Percentiles rank a stretch among this genome's conserved stretches.
phyloP scores from a whole-genome alignment of 1,140 invertebrate species.

The Conus ventricosus region DNA sequence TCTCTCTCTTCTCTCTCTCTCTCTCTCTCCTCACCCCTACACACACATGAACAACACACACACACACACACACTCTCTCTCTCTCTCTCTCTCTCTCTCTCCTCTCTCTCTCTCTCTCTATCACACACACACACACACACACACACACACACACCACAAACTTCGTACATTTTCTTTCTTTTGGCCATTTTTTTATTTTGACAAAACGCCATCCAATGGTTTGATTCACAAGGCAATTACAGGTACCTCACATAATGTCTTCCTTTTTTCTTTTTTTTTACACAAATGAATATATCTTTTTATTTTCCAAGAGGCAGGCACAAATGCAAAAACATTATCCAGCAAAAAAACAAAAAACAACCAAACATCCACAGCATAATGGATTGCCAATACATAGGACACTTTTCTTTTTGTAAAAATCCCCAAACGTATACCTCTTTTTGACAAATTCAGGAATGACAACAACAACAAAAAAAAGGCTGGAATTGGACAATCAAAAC shows the following conservation, averaged over 20 bases:
- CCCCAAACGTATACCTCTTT: no score
- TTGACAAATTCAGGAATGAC: no score
- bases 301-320: no score
- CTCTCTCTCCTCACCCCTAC: background rate
- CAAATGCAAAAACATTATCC: background rate
- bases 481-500: no score
- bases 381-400: no score
- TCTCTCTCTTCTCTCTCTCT: background rate
- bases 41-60: background rate
- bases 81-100: background rate
- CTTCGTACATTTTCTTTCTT: background rate
- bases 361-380: background rate
- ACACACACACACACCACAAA: background rate
- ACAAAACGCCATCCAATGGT: background rate
- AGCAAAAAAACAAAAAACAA: background rate
- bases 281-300: background rate
- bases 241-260: background rate
- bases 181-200: background rate
- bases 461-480: no score
- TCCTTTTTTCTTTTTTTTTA: no score
- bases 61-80: background rate
- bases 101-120: background rate
- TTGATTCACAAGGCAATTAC: slow-evolving; percentile 1
- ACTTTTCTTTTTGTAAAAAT: no score
- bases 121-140: slow-evolving; percentile 3